phyloP scores from a whole-genome alignment of 2,113 vertebrate species.

The Nibea albiflora region DNA sequence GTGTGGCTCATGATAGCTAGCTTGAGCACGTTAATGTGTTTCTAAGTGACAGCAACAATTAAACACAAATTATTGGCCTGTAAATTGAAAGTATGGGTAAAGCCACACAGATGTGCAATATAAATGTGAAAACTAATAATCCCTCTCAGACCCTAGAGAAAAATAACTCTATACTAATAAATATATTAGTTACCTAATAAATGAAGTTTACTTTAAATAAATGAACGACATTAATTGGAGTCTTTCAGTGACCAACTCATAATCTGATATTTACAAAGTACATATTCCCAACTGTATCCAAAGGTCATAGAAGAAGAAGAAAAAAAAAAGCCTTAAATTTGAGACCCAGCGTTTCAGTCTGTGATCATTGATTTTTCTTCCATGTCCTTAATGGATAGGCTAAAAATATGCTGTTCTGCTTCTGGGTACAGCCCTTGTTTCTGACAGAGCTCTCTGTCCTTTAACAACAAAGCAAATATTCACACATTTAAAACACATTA shows the following conservation, averaged over 20 bases:
- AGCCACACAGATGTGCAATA: neutral
- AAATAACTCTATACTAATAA: neutral
- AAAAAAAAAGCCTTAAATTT: conserved; percentile 48
- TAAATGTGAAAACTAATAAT: neutral
- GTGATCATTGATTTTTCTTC: conserved; percentile 75
- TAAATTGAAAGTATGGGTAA: neutral
- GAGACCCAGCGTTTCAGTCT: conserved; percentile 68
- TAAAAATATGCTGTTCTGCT: conserved; percentile 72
- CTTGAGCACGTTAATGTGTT: conserved; percentile 22
- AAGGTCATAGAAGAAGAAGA: conserved; percentile 54
- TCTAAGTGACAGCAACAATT: conserved; percentile 19
- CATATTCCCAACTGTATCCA: conserved; percentile 50
- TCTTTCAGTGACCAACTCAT: conserved; percentile 5
- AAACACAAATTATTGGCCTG: conserved; percentile 6
- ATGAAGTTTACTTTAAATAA: neutral
- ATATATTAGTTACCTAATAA: neutral
- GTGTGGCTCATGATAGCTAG: conserved; percentile 22
- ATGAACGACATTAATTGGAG: neutral
- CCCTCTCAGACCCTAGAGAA: neutral
- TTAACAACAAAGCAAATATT: neutral
- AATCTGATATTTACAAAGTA: conserved; percentile 52
- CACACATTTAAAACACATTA: too few relatives aligned
- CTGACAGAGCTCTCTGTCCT: conserved; percentile 41
- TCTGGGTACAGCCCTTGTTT: conserved; percentile 51
- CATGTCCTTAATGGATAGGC: conserved; percentile 70